Base-by-base conservation (phyloP, 2,888 invertebrate genomes). In the Neoscelio sp. region DNA sequence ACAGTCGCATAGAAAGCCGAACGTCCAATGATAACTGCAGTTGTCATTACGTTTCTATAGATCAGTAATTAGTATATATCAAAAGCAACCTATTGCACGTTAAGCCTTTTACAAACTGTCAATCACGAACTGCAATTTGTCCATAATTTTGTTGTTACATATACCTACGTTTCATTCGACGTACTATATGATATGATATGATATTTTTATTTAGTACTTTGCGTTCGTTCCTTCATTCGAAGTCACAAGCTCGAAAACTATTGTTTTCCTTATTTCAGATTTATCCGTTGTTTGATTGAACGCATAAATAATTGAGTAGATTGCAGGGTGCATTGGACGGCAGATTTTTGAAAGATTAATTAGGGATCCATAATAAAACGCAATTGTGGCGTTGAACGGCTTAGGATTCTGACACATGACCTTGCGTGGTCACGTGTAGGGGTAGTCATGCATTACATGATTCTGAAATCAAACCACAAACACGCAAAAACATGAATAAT, bases 401-500 rank as follows among this genome's bases (percentile, higher is more conserved):
- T 48, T 56, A 17, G 46, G 12, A 78, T 78, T 54, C 60, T 68
- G 67, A 67, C 71, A 62, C 73, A 67, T 78, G 71, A 71, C 70
- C 77, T 65, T 78, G 64, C 77, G 65, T 52, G 77, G 67, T 28
- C 67, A 62, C 65, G 67, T 44, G 68, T 33, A 38, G 52, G 54
- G 50, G 28, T 58, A 44, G 54, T 73, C 67, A 56, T 54, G 78
- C 67, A 67, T 73, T 38, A 50, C 60, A 56, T 12, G 52, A 52
- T 28, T 58, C 42, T 8, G 35, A 78, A 73, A 73, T 78, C 38
- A 13, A 62, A 78, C 78, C 71, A 20, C 71, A 60, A 78, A 26
- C 78, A 78, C 71, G 73, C 78, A 48, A 78, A 78, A 62, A 56
- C 54, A 38, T 60, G 67, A 60, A 67, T 78, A 46, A 65, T 30